Evolutionary conservation across 2,797 vertebrate species (phyloP).

Genomic region (Tarsius wallacei): DNA sequence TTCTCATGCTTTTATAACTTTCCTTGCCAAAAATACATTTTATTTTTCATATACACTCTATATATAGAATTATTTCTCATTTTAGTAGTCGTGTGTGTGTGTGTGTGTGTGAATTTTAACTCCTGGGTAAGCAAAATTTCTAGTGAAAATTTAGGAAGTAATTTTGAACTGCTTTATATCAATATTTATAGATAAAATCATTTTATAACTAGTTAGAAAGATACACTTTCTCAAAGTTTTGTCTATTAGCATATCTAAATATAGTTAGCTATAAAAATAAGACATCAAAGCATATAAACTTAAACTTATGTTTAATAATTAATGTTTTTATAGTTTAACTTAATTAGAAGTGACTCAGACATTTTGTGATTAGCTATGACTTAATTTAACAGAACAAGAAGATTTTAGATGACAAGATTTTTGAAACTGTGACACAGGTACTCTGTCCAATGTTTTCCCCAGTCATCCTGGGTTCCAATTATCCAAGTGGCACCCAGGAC

Average conservation of each 20-base stretch:
- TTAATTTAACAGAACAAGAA: not conserved
- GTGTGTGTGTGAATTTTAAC: no score
- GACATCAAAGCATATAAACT: not conserved
- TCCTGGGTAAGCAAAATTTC: not conserved
- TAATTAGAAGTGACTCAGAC: not conserved
- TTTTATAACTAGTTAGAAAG: not conserved
- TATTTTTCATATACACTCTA: not conserved
- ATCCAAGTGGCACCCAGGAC: not conserved
- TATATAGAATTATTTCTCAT: not conserved
- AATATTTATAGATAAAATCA: not conserved
- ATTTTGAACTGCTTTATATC: not conserved
- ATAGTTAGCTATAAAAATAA: not conserved
- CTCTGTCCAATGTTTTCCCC: not conserved
- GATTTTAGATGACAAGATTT: not conserved
- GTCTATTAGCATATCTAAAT: not conserved
- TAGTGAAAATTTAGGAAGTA: not conserved
- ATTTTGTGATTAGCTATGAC: not conserved
- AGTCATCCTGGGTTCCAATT: not conserved
- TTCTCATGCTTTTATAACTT: not conserved
- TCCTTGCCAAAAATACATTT: not conserved
- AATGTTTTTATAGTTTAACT: not conserved
- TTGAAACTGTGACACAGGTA: not conserved
- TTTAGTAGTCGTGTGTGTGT: not conserved
- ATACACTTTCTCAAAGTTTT: not conserved
- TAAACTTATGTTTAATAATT: not conserved